Conservation (phyloP, 1,140 invertebrate genomes). For the Brachystomella parvula region DNA sequence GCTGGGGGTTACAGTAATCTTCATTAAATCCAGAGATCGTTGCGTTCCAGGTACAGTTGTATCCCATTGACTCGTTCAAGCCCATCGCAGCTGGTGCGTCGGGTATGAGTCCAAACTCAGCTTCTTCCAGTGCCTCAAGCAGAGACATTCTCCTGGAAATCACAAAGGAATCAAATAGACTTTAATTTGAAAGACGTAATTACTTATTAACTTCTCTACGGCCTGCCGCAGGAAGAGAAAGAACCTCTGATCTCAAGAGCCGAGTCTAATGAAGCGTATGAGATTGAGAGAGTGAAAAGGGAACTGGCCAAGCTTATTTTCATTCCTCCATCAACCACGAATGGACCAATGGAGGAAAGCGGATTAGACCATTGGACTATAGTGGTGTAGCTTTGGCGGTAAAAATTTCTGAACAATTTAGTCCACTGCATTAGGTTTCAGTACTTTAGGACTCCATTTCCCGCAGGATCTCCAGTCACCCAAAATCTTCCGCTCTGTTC, state of each 20-base stretch:
- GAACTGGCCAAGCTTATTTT: background rate
- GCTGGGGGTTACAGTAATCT: background rate
- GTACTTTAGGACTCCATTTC: background rate
- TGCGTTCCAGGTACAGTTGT: constrained; percentile 9
- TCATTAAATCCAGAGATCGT: background rate
- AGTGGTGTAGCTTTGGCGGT: no score
- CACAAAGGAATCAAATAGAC: no score
- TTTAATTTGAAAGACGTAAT: no score
- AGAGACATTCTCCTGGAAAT: background rate
- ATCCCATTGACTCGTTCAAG: background rate
- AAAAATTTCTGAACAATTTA: background rate
- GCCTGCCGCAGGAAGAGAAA: no score
- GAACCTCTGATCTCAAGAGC: no score
- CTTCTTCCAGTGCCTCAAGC: background rate
- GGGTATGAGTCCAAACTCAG: background rate
- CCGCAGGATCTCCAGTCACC: background rate
- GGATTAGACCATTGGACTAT: background rate
- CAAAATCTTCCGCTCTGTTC: background rate
- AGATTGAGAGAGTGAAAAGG: constrained; percentile 3
- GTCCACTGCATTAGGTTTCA: constrained; percentile 1
- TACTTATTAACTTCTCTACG: no score
- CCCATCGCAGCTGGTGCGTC: background rate
- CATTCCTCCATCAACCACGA: background rate
- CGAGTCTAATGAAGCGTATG: constrained; percentile 9
- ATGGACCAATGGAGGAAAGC: background rate